Evolutionary conservation across 2,888 invertebrate species (phyloP), one percentile per base, ranked within the genome.

Genomic region (Tethea ocularis): DNA sequence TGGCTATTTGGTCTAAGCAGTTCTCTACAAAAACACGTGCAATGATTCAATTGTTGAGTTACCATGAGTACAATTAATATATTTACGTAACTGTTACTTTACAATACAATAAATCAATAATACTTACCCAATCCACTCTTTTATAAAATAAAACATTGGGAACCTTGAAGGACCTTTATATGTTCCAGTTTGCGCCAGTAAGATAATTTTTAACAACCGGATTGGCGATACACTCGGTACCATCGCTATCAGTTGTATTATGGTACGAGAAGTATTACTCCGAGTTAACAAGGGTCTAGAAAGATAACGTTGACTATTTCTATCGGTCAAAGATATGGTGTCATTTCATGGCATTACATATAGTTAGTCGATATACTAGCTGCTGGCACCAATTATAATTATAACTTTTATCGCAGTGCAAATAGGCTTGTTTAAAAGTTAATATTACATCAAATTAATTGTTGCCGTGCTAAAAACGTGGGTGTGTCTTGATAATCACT

Each of bases 401-500:
- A 41, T 17, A 17, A 41, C n/a, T 4, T 17, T 46, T 20, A 46
- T 20, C 20, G n/a, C 10, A 20, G 46, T 46, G 10, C 46, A 17
- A 46, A 46, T 46, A 46, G 46, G 8, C 46, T 10, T 46, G 20
- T 46, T 46, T 46, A 46, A 46, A 46, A 20, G 20, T 20, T 20
- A 20, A 20, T 20, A 20, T 20, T 20, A 46, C 20, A 46, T 46
- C 1, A 20, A 46, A 20, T 46, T 17, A 20, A 20, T 68, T 61
- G 91, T 93, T 90, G 85, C 88, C 75, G 89, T 76, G 88, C 78
- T 62, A 68, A 74, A 78, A 75, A 59, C 78, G 90, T 89, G 91
- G 92, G 92, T 93, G 92, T 93, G 92, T 92, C 90, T 78, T 84
- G 80, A 82, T 86, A 84, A 82, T 82, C 80, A 78, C 76, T 80